Evolutionary conservation across 1,140 invertebrate genomes (phyloP).

Genomic region (Aphis gossypii): DNA sequence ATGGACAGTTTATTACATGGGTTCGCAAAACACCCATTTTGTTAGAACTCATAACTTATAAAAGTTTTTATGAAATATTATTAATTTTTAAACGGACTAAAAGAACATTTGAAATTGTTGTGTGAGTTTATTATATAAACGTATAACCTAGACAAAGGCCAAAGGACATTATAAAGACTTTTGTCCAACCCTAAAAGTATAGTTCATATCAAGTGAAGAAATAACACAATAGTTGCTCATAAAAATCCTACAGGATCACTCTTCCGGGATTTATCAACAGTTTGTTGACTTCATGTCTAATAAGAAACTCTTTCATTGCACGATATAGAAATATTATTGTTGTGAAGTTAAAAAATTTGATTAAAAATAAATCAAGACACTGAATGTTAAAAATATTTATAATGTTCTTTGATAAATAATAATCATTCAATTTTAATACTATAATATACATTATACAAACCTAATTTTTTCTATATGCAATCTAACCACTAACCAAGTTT

Average conservation of each 20-base stretch:
- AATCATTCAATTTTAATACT: neutral
- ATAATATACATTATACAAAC: too few species aligned
- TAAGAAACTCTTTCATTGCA: neutral
- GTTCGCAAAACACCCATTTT: neutral
- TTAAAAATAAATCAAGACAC: neutral
- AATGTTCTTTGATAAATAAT: neutral
- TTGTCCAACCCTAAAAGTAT: neutral
- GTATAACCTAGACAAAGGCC: neutral
- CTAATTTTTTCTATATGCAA: neutral
- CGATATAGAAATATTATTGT: neutral
- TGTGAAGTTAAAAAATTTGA: neutral
- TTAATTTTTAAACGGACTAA: neutral
- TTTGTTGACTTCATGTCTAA: neutral
- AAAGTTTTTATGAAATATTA: neutral
- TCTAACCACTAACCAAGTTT: neutral
- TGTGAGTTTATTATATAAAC: neutral
- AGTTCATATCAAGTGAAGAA: neutral
- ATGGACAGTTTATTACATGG: neutral
- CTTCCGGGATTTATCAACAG: neutral
- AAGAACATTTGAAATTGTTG: neutral
- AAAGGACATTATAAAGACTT: neutral
- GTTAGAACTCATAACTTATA: neutral
- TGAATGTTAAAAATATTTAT: neutral
- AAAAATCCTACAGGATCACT: neutral
- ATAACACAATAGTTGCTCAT: constrained; percentile 7